Conservation (phyloP, 2,888 invertebrate species). For the Tethea ocularis region DNA sequence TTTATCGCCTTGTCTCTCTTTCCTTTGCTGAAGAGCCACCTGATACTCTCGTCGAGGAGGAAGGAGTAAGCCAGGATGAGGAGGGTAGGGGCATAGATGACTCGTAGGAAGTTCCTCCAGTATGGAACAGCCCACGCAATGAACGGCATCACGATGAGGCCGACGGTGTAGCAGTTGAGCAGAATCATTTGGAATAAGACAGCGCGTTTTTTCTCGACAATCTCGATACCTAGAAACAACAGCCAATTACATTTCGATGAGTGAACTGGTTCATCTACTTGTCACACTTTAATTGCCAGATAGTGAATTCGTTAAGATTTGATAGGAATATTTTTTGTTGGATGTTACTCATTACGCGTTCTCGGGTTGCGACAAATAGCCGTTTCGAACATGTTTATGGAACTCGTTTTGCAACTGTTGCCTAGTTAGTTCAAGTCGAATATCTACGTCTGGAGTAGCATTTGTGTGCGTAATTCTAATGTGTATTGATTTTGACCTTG, state of each 20-base stretch:
- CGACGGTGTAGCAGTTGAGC: conserved; percentile 71
- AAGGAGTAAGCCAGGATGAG: conserved; percentile 67
- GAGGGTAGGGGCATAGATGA: conserved; percentile 73
- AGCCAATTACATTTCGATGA: neutral
- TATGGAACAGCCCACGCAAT: conserved; percentile 74
- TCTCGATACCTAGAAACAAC: conserved; percentile 67
- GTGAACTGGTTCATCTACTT: neutral
- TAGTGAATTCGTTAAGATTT: neutral
- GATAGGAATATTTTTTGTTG: neutral
- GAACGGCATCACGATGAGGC: conserved; percentile 71
- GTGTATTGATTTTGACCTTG: neutral
- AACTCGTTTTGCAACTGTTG: conserved; percentile 4
- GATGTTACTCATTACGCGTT: neutral
- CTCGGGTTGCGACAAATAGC: neutral
- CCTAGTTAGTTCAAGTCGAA: neutral
- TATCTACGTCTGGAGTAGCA: neutral
- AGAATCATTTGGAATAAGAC: conserved; percentile 75
- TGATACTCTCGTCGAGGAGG: conserved; percentile 73
- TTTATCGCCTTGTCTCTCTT: conserved; percentile 56
- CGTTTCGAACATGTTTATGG: conserved; percentile 2
- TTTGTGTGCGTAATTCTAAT: neutral
- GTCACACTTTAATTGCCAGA: neutral
- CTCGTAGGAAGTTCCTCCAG: conserved; percentile 71
- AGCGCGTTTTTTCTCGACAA: conserved; percentile 70
- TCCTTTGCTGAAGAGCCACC: conserved; percentile 77